Percentiles rank a stretch among this genome's conserved stretches.
phyloP scores from a whole-genome alignment of 2,888 invertebrate species.

The Sycophila texana region DNA sequence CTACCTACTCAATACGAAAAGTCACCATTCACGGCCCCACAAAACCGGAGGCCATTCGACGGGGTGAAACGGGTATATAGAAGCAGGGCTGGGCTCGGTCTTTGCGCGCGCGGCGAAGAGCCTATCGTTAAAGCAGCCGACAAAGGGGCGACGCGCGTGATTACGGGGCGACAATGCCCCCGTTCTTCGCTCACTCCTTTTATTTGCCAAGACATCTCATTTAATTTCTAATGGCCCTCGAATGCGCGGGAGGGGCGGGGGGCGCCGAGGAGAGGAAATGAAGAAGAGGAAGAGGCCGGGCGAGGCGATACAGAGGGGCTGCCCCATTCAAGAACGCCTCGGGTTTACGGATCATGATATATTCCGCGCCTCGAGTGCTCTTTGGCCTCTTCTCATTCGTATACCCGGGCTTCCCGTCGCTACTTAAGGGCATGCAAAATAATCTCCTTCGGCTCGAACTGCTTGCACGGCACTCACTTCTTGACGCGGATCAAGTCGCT shows the following conservation, averaged over 20 bases:
- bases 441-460: conserved; percentile 13
- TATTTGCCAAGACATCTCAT: conserved; percentile 60
- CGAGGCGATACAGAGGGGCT: conserved; percentile 37
- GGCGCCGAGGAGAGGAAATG: conserved; percentile 21
- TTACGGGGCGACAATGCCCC: conserved; percentile 47
- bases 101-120: too few relatives aligned
- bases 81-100: too few relatives aligned
- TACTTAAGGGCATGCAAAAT: conserved; percentile 28
- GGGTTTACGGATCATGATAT: conserved; percentile 43
- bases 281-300: conserved; percentile 10
- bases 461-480: not conserved
- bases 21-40: too few relatives aligned
- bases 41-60: too few relatives aligned
- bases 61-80: too few relatives aligned
- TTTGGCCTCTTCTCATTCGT: not conserved
- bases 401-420: not conserved
- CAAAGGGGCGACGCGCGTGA: conserved; percentile 55
- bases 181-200: conserved; percentile 51
- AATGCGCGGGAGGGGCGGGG: conserved; percentile 25
- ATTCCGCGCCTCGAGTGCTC: conserved; percentile 45
- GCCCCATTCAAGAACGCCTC: conserved; percentile 40
- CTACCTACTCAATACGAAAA: too few relatives aligned
- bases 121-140: conserved; percentile 54
- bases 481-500: not conserved
- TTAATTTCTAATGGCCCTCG: conserved; percentile 63